These are phyloP conservation scores for Cephus cinctus DNA, from an alignment of 1,140 invertebrate genomes.

Conservation along the genomic window DNA sequence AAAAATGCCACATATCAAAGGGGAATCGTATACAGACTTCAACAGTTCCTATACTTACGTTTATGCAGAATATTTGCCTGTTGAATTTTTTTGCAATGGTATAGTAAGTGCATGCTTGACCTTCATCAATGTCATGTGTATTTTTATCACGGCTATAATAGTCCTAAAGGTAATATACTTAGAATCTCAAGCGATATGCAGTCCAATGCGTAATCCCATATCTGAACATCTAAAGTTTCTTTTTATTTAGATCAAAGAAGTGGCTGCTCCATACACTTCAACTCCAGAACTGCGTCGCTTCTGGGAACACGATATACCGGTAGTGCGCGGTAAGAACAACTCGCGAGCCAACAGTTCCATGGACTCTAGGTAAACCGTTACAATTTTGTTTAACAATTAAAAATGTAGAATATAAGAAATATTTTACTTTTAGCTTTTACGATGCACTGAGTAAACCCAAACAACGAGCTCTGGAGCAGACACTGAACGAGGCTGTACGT, in stretches of 20 bases:
- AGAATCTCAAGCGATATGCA: too few relatives aligned
- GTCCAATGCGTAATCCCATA: too few relatives aligned
- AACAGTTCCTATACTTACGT: constrained; percentile 65
- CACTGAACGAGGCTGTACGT: constrained; percentile 62
- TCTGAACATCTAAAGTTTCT: background rate
- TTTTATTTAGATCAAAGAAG: constrained; percentile 73
- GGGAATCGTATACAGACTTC: constrained; percentile 60
- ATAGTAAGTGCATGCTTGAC: constrained; percentile 78
- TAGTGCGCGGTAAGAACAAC: constrained; percentile 64
- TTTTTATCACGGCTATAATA: constrained; percentile 78
- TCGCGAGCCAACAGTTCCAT: constrained; percentile 46
- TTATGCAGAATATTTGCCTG: constrained; percentile 71
- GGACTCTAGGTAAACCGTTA: constrained; percentile 38
- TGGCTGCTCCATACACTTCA: constrained; percentile 77
- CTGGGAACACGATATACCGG: constrained; percentile 77
- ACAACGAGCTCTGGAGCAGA: constrained; percentile 40
- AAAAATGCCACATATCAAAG: constrained; percentile 70
- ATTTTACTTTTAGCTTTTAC: constrained; percentile 36
- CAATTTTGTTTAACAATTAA: background rate
- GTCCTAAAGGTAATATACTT: constrained; percentile 66
- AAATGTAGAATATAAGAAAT: background rate
- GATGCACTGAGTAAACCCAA: constrained; percentile 42
- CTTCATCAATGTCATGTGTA: constrained; percentile 81
- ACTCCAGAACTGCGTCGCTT: constrained; percentile 72
- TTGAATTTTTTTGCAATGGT: constrained; percentile 76